Conservation (phyloP, 2,797 vertebrate genomes). For the Arnoldichthys spilopterus region DNA sequence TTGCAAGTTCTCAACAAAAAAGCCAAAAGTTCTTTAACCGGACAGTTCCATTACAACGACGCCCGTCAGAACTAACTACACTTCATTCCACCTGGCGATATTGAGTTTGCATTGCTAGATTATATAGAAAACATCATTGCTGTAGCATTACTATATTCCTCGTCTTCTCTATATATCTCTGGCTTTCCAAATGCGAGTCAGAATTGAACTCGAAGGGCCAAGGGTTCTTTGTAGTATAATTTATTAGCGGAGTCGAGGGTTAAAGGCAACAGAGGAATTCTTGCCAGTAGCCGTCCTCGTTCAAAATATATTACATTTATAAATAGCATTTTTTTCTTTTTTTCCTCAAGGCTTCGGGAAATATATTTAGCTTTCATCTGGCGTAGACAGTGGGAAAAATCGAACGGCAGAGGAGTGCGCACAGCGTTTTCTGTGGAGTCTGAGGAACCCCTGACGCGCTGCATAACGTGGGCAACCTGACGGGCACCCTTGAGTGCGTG, state of each 20-base stretch:
- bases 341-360: neutral
- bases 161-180: neutral
- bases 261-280: conserved; percentile 31
- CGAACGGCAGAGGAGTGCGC: neutral
- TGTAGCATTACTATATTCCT: neutral
- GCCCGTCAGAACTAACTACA: neutral
- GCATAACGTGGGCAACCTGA: neutral
- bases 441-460: neutral
- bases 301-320: conserved; percentile 32
- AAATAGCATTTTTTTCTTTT: neutral
- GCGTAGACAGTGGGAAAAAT: conserved; percentile 21
- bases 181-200: neutral
- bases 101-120: neutral
- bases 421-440: neutral
- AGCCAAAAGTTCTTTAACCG: neutral
- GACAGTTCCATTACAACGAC: neutral
- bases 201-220: neutral
- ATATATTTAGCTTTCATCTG: conserved; percentile 1
- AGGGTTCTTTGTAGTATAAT: neutral
- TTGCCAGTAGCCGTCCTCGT: conserved; percentile 10
- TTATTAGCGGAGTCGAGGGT: neutral
- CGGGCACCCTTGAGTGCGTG: conserved; percentile 9
- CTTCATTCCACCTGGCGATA: neutral
- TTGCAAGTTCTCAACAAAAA: too few relatives aligned
- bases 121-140: neutral